Conservation (phyloP, 2,797 vertebrate species). For the Pangasius macronema region DNA sequence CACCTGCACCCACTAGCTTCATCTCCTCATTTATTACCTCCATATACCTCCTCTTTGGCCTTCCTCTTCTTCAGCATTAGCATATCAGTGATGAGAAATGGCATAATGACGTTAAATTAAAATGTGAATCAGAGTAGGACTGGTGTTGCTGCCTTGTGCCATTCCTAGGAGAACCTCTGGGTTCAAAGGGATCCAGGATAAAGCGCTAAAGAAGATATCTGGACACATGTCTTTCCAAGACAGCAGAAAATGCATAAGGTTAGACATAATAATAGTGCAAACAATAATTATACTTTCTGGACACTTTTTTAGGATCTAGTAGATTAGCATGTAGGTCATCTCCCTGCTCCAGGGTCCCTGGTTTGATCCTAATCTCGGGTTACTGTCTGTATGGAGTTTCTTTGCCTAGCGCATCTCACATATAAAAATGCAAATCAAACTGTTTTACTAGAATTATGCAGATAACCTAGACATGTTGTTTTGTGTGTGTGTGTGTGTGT, state of each 20-base stretch:
- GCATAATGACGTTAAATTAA: not conserved
- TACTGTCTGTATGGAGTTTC: not conserved
- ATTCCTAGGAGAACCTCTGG: not conserved
- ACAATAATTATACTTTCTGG: not conserved
- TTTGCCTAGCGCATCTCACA: not conserved
- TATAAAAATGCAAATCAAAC: not conserved
- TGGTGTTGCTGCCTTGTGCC: not conserved
- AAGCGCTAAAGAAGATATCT: not conserved
- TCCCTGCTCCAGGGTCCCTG: not conserved
- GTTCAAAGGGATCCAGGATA: not conserved
- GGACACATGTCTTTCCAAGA: not conserved
- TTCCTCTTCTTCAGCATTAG: not conserved
- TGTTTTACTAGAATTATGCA: not conserved
- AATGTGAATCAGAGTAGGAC: not conserved
- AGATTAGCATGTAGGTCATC: not conserved
- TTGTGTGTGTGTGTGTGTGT: too few relatives aligned
- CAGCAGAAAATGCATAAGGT: not conserved
- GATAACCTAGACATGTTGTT: not conserved
- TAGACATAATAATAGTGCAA: not conserved
- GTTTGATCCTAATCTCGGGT: not conserved
- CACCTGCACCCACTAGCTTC: too few relatives aligned
- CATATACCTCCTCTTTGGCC: too few relatives aligned
- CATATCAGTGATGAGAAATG: not conserved
- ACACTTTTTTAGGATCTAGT: not conserved
- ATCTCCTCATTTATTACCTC: too few relatives aligned